phyloP scores from a whole-genome alignment of 2,113 vertebrate genomes.

The Istiophorus platypterus region DNA sequence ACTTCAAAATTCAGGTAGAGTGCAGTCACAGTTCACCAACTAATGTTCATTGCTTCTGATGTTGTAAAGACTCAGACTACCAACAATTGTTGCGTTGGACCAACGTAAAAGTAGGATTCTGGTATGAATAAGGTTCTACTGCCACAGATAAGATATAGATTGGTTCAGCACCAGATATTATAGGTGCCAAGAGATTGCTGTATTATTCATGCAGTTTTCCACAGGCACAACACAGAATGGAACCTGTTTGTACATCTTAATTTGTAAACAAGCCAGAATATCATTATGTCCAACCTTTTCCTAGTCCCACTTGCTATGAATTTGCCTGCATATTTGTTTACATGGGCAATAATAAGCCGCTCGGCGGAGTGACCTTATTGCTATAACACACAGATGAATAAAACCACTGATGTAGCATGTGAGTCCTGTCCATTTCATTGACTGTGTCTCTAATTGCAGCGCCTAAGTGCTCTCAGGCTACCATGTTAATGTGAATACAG shows the following conservation, averaged over 20 bases:
- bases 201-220: background rate
- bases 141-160: background rate
- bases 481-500: slow-evolving; percentile 84
- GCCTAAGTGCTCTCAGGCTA: slow-evolving; percentile 84
- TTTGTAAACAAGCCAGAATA: slow-evolving; percentile 22
- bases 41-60: background rate
- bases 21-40: background rate
- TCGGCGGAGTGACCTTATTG: slow-evolving; percentile 24
- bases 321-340: slow-evolving; percentile 33
- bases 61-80: background rate
- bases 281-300: slow-evolving; percentile 10
- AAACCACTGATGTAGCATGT: slow-evolving; percentile 52
- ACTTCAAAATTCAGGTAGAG: too few relatives aligned
- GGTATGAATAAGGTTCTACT: background rate
- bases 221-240: background rate
- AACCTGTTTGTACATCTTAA: slow-evolving; percentile 9
- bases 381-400: slow-evolving; percentile 30
- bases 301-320: slow-evolving; percentile 11
- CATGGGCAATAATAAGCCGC: slow-evolving; percentile 32
- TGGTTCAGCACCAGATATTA: background rate
- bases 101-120: background rate
- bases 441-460: slow-evolving; percentile 83
- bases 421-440: slow-evolving; percentile 69
- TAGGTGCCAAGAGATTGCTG: background rate
- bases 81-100: background rate